Conservation (phyloP, 2,113 vertebrate genomes). For the Odobenus rosmarus region DNA sequence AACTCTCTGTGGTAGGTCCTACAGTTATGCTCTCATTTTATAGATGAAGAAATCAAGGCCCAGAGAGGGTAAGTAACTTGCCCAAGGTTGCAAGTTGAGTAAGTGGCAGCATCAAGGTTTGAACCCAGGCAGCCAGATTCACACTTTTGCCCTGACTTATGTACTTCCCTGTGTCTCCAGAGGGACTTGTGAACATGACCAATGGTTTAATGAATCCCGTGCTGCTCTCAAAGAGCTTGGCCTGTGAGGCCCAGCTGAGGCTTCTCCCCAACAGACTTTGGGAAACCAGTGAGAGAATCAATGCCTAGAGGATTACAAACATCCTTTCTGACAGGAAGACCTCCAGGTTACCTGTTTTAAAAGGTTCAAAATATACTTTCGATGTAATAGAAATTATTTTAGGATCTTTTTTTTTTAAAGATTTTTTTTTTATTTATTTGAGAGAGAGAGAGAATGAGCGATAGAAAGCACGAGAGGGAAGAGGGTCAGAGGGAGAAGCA, state of each 20-base stretch:
- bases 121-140: background rate
- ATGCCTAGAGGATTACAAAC: background rate
- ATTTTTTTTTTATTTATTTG: too few species aligned
- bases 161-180: background rate
- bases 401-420: too few species aligned
- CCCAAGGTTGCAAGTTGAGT: background rate
- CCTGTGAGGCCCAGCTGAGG: background rate
- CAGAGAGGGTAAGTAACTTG: background rate
- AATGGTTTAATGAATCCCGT: background rate
- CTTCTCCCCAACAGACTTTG: background rate
- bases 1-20: background rate
- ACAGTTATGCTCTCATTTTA: background rate
- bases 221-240: background rate
- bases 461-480: too few species aligned
- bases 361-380: background rate
- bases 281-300: background rate
- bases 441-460: too few species aligned
- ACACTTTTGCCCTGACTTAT: background rate
- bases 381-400: background rate
- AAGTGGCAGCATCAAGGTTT: background rate
- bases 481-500: too few species aligned
- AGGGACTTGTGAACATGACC: background rate
- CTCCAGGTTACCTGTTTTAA: background rate
- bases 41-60: background rate
- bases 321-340: background rate